Base-by-base conservation (phyloP, 2,888 invertebrate species). In the Conomelus anceps region DNA sequence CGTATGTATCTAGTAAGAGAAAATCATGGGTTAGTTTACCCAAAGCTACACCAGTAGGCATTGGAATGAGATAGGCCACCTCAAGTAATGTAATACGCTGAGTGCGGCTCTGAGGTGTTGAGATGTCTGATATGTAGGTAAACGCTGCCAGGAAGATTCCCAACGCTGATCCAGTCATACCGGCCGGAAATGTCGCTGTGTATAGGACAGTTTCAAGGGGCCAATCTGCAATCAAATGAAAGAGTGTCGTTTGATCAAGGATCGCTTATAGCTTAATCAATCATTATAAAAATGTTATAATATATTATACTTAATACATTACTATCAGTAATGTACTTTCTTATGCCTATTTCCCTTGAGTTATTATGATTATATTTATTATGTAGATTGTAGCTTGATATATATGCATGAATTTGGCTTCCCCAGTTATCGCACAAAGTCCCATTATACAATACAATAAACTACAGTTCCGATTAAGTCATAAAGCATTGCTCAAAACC, bases 21-120 rank as follows among this genome's bases (percentile, higher is more conserved):
- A n/a, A 13, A n/a, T 63, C 11, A 13, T 84, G 23, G 23, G 23
- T 86, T 29, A 87, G 85, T 22, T 94, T 94, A 94, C 97, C 97
- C 90, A 96, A 92, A 24, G 96, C 96, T 7, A 97, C 95, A 85
- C 98, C 98, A 0, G 96, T 94, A 0, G 98, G 98, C 95, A 97
- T 97, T 0, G 98, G 96, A 89, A 96, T 95, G 91, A 98, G 94
- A 92, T 98, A 97, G 92, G 96, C 96, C 0, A 96, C 95, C 92
- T 98, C 98, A 89, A 98, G 93, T 88, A 98, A 95, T 0, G 97
- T 97, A 3, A 98, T 96, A 90, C 98, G 94, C 22, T 97, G 92
- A 0, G 98, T 98, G 90, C 98, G 94, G 91, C 96, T 95, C 90
- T 95, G 93, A 0, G 95, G 91, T 0, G 95, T 95, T 0, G 97